Percentiles rank a stretch among this genome's conserved stretches.
phyloP scores from a whole-genome alignment of 2,797 vertebrate species.

The Eulemur mongoz region DNA sequence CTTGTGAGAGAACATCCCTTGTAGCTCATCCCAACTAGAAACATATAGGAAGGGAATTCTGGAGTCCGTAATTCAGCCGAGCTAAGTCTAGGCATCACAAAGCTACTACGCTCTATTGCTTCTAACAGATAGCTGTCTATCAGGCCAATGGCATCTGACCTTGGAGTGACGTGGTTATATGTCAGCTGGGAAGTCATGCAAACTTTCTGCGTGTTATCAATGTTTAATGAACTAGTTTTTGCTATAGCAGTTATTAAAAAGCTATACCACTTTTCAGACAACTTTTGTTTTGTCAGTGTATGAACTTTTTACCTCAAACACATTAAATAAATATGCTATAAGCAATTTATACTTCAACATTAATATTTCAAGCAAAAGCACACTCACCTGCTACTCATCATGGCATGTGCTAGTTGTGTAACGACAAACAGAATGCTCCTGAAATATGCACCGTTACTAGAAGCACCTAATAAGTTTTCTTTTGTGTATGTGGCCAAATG shows the following conservation, averaged over 20 bases:
- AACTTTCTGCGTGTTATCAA: not conserved
- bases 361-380: not conserved
- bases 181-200: not conserved
- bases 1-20: not conserved
- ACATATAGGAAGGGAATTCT: not conserved
- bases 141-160: not conserved
- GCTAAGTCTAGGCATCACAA: not conserved
- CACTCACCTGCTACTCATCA: not conserved
- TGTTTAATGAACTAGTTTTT: not conserved
- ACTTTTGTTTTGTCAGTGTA: not conserved
- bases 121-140: not conserved
- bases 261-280: not conserved
- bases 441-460: not conserved
- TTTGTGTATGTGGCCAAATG: not conserved
- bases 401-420: not conserved
- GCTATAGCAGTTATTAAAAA: not conserved
- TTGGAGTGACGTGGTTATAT: not conserved
- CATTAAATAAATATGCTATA: not conserved
- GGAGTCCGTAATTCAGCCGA: not conserved
- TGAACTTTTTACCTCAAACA: not conserved
- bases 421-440: not conserved
- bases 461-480: not conserved
- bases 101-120: not conserved
- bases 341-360: not conserved
- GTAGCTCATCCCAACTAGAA: not conserved